Conservation (phyloP, 1,140 invertebrate genomes). For the Drosophila melanogaster region Release_6_plus_ISO1_MT NT_033779.5:18335001-18335500, state of each 20-base stretch:
- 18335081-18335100: conserved; percentile 84
- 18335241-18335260: conserved; percentile 3
- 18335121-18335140: conserved; percentile 71
- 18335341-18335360: conserved; percentile 42
- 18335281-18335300: conserved; percentile 42
- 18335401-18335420: conserved; percentile 1
- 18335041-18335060: not conserved
- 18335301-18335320: not conserved
- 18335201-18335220: conserved; percentile 29
- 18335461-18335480: too few species aligned
- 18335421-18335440: not conserved
- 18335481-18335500: too few species aligned
- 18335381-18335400: conserved; percentile 1
- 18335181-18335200: conserved; percentile 40
- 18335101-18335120: conserved; percentile 81
- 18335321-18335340: conserved; percentile 38
- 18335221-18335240: conserved; percentile 35
- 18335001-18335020: conserved; percentile 60
- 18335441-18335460: not conserved
- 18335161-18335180: conserved; percentile 35
- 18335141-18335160: conserved; percentile 12
- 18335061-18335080: conserved; percentile 74
- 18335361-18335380: conserved; percentile 1
- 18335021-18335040: conserved; percentile 36
- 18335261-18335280: conserved; percentile 34